Percentiles rank a stretch among this genome's conserved stretches.
These are phyloP conservation scores for Oplegnathus fasciatus DNA, from an alignment of 2,113 vertebrate species.

Conservation along the genomic window DNA sequence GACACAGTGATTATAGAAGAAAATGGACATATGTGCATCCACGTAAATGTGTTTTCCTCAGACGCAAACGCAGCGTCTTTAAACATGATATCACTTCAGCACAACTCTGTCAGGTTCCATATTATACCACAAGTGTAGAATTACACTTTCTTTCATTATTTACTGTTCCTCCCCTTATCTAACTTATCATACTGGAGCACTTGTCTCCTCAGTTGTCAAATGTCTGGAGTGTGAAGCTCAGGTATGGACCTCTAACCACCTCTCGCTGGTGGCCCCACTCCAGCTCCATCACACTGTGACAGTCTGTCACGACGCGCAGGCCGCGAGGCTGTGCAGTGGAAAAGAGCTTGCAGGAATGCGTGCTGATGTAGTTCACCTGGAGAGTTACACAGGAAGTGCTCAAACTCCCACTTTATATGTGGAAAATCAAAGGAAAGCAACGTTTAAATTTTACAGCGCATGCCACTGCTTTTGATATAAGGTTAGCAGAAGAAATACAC, in stretches of 20 bases:
- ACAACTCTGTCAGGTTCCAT: background rate
- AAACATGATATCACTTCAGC: background rate
- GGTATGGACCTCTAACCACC: constrained; percentile 60
- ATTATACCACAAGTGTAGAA: constrained; percentile 11
- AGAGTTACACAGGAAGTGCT: constrained; percentile 70
- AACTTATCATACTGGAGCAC: constrained; percentile 17
- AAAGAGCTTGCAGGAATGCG: constrained; percentile 60
- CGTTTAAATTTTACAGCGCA: background rate
- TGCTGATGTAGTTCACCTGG: constrained; percentile 62
- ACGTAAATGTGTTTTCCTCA: background rate
- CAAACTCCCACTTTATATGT: constrained; percentile 30
- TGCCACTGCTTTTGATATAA: constrained; percentile 9
- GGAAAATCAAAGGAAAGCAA: constrained; percentile 3
- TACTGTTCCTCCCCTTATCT: background rate
- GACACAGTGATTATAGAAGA: background rate
- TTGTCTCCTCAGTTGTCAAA: constrained; percentile 54
- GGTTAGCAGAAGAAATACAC: background rate
- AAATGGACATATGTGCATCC: constrained; percentile 5
- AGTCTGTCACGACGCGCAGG: constrained; percentile 75
- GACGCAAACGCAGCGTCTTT: background rate
- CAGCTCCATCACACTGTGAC: constrained; percentile 74
- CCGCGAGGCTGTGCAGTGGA: constrained; percentile 45
- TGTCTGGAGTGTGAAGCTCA: constrained; percentile 53
- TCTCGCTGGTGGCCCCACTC: constrained; percentile 70
- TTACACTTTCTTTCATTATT: constrained; percentile 4